Base-by-base conservation (phyloP, 2,888 invertebrate genomes). In the Pyrrhosoma nymphula region DNA sequence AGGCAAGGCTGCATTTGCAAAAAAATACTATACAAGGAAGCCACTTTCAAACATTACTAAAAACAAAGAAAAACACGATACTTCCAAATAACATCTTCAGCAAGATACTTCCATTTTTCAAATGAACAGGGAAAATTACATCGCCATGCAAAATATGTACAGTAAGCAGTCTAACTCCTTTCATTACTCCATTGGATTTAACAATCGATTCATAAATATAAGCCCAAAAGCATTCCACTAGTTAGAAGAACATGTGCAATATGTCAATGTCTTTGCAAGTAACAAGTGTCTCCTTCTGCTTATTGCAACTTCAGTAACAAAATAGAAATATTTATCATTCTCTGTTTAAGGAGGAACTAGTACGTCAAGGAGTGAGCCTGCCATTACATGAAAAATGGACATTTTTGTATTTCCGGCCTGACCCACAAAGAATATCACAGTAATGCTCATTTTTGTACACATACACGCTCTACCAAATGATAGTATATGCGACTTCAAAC, bases 81-180 rank as follows among this genome's bases (percentile, higher is more conserved):
- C 93, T 69, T 39, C 39, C n/a, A 93, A 69, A 93, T 93, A 93
- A 93, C 75, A 93, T 93, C 89, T 93, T 93, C 93, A 75, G 93
- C 69, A 93, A 39, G 93, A 93, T 55, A 93, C 47, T 35, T 47
- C 69, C n/a, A 26, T 69, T 47, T 93, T 93, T 93, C 93, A 93
- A 93, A 93, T 39, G 55, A 89, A 89, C 18, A 69, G 47, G 93
- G 39, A 93, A 93, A 91, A 93, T 69, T 69, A 69, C 63, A 63
- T 47, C 63, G 35, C 39, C 63, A 93, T 75, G 93, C 93, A 60
- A 47, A 93, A 63, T 88, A 95, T 90, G 55, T 88, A 95, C 95
- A 95, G 56, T 60, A 69, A 95, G 95, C 95, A 95, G 95, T 95
- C 95, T 95, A 95, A 95, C 95, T 95, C 95, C 95, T 95, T 95